phyloP scores from a whole-genome alignment of 2,797 vertebrate genomes.

The Leucoraja ocellata region DNA sequence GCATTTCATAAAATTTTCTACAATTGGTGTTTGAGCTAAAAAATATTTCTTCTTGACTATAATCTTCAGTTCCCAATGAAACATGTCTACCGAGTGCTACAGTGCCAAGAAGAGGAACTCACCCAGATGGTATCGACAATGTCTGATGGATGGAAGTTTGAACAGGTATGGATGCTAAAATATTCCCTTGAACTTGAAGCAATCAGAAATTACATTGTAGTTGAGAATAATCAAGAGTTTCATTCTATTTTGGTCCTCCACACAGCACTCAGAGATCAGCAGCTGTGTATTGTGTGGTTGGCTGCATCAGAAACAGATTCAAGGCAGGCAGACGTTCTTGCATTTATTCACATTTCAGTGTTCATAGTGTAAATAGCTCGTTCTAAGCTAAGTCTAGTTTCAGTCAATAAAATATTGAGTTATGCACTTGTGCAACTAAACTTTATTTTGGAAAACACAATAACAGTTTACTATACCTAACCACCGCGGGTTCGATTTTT shows the following conservation, averaged over 20 bases:
- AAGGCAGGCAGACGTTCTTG: background rate
- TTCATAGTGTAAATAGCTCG: background rate
- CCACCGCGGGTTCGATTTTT: too few species aligned
- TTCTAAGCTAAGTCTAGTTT: too few species aligned
- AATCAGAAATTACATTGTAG: background rate
- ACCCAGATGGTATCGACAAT: constrained; percentile 85
- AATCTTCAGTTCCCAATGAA: constrained; percentile 77
- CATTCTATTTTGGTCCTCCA: background rate
- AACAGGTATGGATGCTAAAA: constrained; percentile 61
- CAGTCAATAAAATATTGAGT: too few species aligned
- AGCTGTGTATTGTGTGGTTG: background rate
- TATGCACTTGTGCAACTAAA: too few species aligned
- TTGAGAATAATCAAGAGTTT: background rate
- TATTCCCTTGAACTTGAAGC: background rate
- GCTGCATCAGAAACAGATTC: background rate
- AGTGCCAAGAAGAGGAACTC: constrained; percentile 85
- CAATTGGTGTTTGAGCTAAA: background rate
- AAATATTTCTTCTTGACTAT: background rate
- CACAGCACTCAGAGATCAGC: background rate
- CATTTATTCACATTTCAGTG: background rate
- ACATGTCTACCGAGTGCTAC: constrained; percentile 92
- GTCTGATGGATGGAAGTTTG: constrained; percentile 82
- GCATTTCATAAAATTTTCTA: background rate
- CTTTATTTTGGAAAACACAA: too few species aligned
- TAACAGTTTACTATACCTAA: too few species aligned